These are phyloP conservation scores for Doryteuthis pealeii DNA, from an alignment of 1,140 invertebrate genomes.

Conservation along the genomic window DNA sequence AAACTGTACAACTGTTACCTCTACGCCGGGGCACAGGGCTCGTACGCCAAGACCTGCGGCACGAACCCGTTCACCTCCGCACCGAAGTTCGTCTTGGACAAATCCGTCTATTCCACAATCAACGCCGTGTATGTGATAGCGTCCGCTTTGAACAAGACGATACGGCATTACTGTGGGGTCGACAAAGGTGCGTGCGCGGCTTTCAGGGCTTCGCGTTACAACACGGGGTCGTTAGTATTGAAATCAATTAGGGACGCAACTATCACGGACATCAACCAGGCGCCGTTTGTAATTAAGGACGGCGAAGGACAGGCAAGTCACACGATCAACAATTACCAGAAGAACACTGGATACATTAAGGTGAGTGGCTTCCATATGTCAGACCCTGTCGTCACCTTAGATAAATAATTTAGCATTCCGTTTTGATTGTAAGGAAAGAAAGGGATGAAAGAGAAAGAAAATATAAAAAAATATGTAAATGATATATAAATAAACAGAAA, in stretches of 20 bases:
- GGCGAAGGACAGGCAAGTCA: conserved; percentile 36
- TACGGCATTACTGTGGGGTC: conserved; percentile 36
- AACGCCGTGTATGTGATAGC: conserved; percentile 39
- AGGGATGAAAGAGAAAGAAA: too few species aligned
- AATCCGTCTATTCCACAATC: conserved; percentile 33
- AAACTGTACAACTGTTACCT: conserved; percentile 43
- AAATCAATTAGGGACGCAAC: conserved; percentile 30
- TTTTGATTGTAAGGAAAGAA: too few species aligned
- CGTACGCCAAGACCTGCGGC: conserved; percentile 32
- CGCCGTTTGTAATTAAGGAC: conserved; percentile 32
- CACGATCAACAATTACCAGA: conserved; percentile 29
- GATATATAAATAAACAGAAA: not conserved
- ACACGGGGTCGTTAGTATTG: conserved; percentile 19
- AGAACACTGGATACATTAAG: conserved; percentile 23
- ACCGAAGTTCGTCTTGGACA: conserved; percentile 22
- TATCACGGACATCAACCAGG: conserved; percentile 21
- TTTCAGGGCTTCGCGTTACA: conserved; percentile 24
- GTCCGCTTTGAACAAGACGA: conserved; percentile 32
- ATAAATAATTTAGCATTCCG: too few species aligned
- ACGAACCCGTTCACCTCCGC: conserved; percentile 26
- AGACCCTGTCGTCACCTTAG: too few species aligned
- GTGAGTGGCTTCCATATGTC: too few species aligned
- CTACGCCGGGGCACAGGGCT: conserved; percentile 27
- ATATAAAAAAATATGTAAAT: too few species aligned
- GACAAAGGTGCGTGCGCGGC: conserved; percentile 38